Evolutionary conservation across 2,113 vertebrate genomes (phyloP).

Genomic region (Odobenus rosmarus): DNA sequence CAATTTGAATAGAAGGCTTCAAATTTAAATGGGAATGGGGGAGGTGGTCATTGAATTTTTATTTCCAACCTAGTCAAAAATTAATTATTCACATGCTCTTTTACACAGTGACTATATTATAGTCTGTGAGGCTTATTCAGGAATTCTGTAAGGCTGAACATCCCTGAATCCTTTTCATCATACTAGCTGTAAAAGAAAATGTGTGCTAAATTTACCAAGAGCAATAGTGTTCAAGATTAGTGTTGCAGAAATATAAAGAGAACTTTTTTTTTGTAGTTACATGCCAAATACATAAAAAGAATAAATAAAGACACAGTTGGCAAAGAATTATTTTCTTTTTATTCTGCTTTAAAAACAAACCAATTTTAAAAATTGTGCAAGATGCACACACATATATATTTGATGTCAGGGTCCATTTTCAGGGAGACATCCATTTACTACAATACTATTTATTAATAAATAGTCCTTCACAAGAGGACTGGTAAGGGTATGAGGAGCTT

Average conservation of each 20-base stretch:
- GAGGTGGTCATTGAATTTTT: neutral
- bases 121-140: neutral
- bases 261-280: neutral
- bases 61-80: slow-evolving; percentile 48
- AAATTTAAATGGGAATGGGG: neutral
- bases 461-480: neutral
- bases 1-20: slow-evolving; percentile 1
- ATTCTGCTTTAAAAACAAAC: slow-evolving; percentile 26
- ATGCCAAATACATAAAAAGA: slow-evolving; percentile 1
- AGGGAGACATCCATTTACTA: neutral
- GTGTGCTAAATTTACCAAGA: neutral
- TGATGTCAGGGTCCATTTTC: neutral
- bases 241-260: neutral
- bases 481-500: neutral
- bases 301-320: slow-evolving; percentile 11
- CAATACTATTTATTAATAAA: neutral
- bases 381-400: neutral
- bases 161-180: neutral
- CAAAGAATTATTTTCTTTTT: slow-evolving; percentile 3
- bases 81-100: neutral
- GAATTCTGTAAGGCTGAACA: neutral
- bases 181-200: neutral
- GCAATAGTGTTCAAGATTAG: neutral
- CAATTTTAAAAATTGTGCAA: neutral
- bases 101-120: neutral